Evolutionary conservation across 1,140 invertebrate species (phyloP), one percentile per base, ranked within the genome.

Genomic region (Dolichoris vasculosae): DNA sequence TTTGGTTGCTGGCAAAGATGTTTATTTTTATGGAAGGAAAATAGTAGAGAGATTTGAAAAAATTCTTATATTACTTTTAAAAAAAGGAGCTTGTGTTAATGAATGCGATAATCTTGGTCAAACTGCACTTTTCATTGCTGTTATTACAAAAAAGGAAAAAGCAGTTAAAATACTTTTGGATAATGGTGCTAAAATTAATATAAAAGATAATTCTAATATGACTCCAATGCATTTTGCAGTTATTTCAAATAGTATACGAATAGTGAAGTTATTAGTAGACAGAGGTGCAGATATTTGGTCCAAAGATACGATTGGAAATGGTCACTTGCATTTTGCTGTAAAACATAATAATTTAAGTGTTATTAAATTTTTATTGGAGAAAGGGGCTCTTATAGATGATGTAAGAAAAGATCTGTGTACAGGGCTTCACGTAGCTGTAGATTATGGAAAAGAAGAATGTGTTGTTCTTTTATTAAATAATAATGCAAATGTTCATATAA

Each of bases 211-310:
- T 15, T 75, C 32, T 76, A 55, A 77, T 46, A 79, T 94, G 0
- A 93, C 92, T 23, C 87, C 92, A 4, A 89, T 94, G 75, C 94
- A 95, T 89, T 93, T 93, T 86, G 94, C 94, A 8, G 94, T 94
- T 2, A 94, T 94, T 89, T 93, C 93, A 0, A 88, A 92, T 87
- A 88, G 88, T 82, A 75, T 92, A 76, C 91, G 92, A 15, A 91
- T 90, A 82, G 87, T 94, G 26, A 88, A 89, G 73, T 90, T 91
- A 85, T 88, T 93, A 32, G 81, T 94, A n/a, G 89, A 92, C 30
- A 88, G 88, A 7, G 92, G 91, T 4, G 91, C 92, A 0, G 90
- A 94, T 86, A 84, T 94, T n/a, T 84, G 88, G 20, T 90, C 88
- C 0, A 88, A 86, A 35, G 94, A 95, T 87, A 91, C 87, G 81